Percentiles rank a stretch among this genome's conserved stretches.
These are phyloP conservation scores for Elachura formosa DNA, from an alignment of 2,113 vertebrate species.

Conservation along the genomic window DNA sequence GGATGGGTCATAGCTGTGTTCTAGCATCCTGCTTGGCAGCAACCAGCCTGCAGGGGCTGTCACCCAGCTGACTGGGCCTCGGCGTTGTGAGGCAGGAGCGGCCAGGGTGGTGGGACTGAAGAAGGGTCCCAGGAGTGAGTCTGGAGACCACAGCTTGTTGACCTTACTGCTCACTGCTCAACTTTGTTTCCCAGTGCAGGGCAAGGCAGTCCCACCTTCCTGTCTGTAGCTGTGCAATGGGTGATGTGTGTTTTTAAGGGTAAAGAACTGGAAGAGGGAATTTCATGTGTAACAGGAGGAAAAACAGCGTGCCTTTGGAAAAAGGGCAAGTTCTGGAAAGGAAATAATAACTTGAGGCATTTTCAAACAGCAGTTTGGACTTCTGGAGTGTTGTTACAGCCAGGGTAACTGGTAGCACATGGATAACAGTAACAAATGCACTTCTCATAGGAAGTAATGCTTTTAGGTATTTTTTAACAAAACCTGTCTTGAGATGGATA, in stretches of 20 bases:
- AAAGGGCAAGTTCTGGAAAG: background rate
- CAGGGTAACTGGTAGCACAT: background rate
- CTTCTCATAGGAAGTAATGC: background rate
- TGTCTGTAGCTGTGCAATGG: background rate
- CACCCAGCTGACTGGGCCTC: accelerated
- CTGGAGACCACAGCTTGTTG: background rate
- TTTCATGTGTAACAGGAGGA: accelerated
- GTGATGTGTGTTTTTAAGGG: background rate
- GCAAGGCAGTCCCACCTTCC: background rate
- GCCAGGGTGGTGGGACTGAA: background rate
- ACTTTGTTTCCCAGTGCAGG: background rate
- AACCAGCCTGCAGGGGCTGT: background rate
- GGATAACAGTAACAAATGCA: background rate
- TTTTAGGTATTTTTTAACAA: background rate
- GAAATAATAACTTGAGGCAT: background rate
- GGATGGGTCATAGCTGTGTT: accelerated
- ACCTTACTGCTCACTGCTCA: background rate
- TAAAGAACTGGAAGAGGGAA: background rate
- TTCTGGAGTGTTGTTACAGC: background rate
- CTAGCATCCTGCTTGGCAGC: background rate
- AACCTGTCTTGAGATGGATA: background rate
- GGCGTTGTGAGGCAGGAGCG: background rate
- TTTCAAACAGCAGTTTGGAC: background rate
- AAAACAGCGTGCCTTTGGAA: background rate
- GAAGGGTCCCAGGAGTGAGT: background rate